phyloP scores from a whole-genome alignment of 1,140 invertebrate species.

The Eurosta solidaginis region DNA sequence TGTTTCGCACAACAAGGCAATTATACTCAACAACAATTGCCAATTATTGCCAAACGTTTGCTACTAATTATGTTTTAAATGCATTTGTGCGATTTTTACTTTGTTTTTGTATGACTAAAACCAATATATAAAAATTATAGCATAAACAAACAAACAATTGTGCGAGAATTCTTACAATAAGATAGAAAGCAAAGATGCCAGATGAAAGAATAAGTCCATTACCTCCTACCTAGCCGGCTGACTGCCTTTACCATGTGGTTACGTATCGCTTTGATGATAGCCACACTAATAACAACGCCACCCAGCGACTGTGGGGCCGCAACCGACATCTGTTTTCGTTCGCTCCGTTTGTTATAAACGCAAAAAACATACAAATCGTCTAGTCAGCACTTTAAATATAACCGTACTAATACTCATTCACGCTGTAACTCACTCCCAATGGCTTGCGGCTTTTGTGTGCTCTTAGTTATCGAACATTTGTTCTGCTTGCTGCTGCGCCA shows the following conservation, averaged over 20 bases:
- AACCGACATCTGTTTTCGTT: conserved; percentile 1
- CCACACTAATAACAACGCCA: not conserved
- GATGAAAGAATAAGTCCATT: too few relatives aligned
- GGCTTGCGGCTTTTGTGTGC: not conserved
- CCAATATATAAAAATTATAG: not conserved
- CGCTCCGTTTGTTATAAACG: not conserved
- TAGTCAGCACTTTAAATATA: too few relatives aligned
- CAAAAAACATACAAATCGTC: not conserved
- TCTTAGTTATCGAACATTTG: too few relatives aligned
- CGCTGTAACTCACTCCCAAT: not conserved
- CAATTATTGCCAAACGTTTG: not conserved
- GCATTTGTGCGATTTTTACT: not conserved
- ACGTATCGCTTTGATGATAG: too few relatives aligned
- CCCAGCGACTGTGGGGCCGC: not conserved
- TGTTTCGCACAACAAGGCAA: not conserved
- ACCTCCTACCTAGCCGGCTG: too few relatives aligned
- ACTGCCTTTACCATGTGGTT: too few relatives aligned
- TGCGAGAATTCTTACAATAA: not conserved
- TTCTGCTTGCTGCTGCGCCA: not conserved
- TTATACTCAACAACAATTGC: not conserved
- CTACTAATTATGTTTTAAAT: not conserved
- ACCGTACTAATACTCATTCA: not conserved
- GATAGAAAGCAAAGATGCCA: not conserved
- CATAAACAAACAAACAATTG: not conserved
- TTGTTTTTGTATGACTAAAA: not conserved